Conservation (phyloP, 2,113 vertebrate genomes). For the Antechinus stuartii region DNA sequence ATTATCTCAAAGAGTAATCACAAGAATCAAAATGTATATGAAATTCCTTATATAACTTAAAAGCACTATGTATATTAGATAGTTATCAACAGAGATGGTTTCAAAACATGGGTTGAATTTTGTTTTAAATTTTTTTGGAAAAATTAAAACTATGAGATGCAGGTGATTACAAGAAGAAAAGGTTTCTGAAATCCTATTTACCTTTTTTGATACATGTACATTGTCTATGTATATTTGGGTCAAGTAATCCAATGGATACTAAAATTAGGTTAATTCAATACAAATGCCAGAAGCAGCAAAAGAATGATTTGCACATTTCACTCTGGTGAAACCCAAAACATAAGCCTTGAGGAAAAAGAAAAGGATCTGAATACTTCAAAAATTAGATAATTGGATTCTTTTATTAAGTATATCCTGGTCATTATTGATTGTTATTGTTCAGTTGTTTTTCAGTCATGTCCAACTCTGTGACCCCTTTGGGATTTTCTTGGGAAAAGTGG, state of each 20-base stretch:
- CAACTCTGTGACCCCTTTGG: not conserved
- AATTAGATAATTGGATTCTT: not conserved
- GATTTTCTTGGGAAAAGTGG: not conserved
- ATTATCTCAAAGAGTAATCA: not conserved
- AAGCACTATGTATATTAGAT: too few species aligned
- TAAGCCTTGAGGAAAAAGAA: not conserved
- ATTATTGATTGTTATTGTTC: not conserved
- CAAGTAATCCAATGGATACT: not conserved
- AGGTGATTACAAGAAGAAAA: not conserved
- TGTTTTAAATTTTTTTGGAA: not conserved
- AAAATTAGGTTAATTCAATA: not conserved
- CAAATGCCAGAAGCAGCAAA: not conserved
- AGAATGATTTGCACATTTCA: not conserved
- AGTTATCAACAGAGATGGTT: not conserved
- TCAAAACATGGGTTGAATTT: not conserved
- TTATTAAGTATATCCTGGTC: not conserved
- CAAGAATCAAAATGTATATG: not conserved
- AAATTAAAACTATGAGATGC: not conserved
- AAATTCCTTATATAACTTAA: not conserved
- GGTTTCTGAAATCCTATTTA: not conserved
- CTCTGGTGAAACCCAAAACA: not conserved
- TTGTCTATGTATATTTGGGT: not conserved
- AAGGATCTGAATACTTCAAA: not conserved
- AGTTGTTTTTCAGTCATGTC: not conserved
- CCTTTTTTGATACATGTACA: not conserved